Percentiles rank a stretch among this genome's conserved stretches.
Evolutionary conservation across 2,113 vertebrate genomes (phyloP).

Genomic region (Colinus virginianus): DNA sequence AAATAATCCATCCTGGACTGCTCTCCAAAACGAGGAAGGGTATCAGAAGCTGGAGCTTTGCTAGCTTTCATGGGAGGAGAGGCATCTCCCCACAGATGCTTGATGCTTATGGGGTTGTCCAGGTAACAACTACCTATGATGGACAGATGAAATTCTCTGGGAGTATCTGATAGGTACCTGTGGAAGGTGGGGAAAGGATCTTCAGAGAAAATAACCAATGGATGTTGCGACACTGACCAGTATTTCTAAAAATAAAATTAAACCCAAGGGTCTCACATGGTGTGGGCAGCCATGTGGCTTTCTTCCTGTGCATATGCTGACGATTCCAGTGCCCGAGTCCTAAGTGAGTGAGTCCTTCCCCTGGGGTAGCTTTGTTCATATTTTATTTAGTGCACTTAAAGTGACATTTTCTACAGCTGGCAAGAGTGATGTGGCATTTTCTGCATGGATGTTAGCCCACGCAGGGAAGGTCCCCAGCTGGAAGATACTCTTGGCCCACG

Average conservation of each 20-base stretch:
- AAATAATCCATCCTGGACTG: background rate
- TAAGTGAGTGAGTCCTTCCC: slow-evolving; percentile 51
- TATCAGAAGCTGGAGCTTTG: slow-evolving; percentile 21
- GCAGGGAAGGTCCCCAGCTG: slow-evolving; percentile 87
- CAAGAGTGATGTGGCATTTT: slow-evolving; percentile 75
- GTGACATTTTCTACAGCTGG: slow-evolving; percentile 70
- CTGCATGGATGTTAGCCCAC: slow-evolving; percentile 82
- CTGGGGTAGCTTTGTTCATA: slow-evolving; percentile 66
- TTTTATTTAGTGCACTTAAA: slow-evolving; percentile 75
- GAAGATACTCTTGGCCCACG: slow-evolving; percentile 93
- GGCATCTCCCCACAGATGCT: background rate
- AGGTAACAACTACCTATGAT: background rate
- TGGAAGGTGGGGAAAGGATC: slow-evolving; percentile 4
- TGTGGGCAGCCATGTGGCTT: slow-evolving; percentile 29
- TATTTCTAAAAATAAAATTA: slow-evolving; percentile 53
- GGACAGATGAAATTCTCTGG: background rate
- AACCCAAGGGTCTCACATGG: slow-evolving; percentile 23
- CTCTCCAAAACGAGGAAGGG: slow-evolving; percentile 42
- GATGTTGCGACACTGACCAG: slow-evolving; percentile 27
- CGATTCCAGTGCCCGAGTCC: slow-evolving; percentile 59
- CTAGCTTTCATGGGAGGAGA: background rate
- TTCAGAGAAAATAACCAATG: slow-evolving; percentile 22
- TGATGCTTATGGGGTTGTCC: background rate
- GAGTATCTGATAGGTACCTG: background rate
- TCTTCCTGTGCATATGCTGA: slow-evolving; percentile 35